Evolutionary conservation across 2,113 vertebrate species (phyloP), one percentile per base, ranked within the genome.

Genomic region (Neolamprologus toae): DNA sequence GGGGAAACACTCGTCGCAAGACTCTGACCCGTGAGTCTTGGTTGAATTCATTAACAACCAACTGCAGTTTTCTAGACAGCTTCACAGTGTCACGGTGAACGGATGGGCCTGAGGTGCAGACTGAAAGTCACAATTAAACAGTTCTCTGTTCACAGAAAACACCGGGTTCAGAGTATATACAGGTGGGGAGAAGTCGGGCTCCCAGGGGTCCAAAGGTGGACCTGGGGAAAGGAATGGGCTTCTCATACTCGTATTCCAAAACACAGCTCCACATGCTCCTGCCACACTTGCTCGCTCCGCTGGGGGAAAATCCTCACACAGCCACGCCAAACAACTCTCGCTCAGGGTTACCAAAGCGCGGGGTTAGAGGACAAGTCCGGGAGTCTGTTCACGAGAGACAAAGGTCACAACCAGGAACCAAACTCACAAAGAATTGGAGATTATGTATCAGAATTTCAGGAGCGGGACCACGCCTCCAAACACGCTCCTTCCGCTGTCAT

Each of bases 291-390:
- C 54, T 57, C 54, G 55, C 4, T 61, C 14, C 8, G 14, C 57
- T 17, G 14, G 8, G 26, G 14, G 26, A 61, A 61, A 57, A 3
- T 57, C 23, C 4, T 14, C 23, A 57, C 54, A 57, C 23, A 57
- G 28, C 26, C 57, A 61, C 14, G 1, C 14, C 26, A 61, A 61
- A 61, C 57, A 61, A 61, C 26, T 61, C 26, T 6, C 5, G 8
- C 57, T 33, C 57, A 61, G 28, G 8, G 57, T 10, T 61, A 0
- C 57, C 1, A 61, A 61, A 9, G 26, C 0, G 5, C 26, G 9
- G 26, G 14, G 57, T 59, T 31, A 4, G 57, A 61, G 26, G 26
- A 17, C 26, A 8, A 31, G 57, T 61, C 57, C 8, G 5, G 5
- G 14, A 61, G 26, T 31, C 57, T 61, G 57, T 61, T 59, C 26